phyloP scores from a whole-genome alignment of 2,888 invertebrate genomes.

The Euproctis similis region DNA sequence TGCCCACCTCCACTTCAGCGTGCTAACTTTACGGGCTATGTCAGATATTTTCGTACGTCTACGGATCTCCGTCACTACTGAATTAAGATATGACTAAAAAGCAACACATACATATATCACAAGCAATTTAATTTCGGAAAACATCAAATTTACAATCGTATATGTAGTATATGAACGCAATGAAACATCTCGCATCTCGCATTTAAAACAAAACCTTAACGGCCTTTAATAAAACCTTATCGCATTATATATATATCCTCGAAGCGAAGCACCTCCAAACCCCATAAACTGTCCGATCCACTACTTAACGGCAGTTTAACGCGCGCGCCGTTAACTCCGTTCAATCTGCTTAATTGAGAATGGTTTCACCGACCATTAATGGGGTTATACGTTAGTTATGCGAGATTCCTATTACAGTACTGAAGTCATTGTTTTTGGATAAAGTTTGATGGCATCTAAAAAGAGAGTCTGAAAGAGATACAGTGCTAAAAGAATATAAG shows the following conservation, averaged over 20 bases:
- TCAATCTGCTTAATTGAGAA: conserved; percentile 72
- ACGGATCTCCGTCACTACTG: too few relatives aligned
- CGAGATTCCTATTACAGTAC: conserved; percentile 18
- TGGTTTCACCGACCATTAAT: conserved; percentile 52
- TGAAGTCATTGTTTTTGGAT: conserved; percentile 19
- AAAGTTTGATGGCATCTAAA: too few relatives aligned
- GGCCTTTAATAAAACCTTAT: conserved; percentile 29
- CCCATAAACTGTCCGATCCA: conserved; percentile 65
- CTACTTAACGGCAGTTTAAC: conserved; percentile 64
- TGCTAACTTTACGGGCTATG: too few relatives aligned
- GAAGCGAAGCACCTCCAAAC: conserved; percentile 47
- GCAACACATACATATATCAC: too few relatives aligned
- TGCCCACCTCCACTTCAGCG: too few relatives aligned
- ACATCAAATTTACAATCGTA: conserved; percentile 9
- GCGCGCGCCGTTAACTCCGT: conserved; percentile 53
- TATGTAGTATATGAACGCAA: conserved; percentile 22
- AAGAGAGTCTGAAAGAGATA: too few relatives aligned
- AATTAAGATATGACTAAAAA: too few relatives aligned
- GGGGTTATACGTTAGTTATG: conserved; percentile 37
- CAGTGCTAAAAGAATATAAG: too few relatives aligned
- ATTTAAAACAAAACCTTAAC: conserved; percentile 28
- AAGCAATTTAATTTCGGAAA: conserved; percentile 1
- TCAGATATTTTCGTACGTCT: too few relatives aligned
- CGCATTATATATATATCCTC: conserved; percentile 26
- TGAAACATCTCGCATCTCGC: conserved; percentile 24